phyloP scores from a whole-genome alignment of 2,888 invertebrate genomes.

The Criorhina ranunculi region DNA sequence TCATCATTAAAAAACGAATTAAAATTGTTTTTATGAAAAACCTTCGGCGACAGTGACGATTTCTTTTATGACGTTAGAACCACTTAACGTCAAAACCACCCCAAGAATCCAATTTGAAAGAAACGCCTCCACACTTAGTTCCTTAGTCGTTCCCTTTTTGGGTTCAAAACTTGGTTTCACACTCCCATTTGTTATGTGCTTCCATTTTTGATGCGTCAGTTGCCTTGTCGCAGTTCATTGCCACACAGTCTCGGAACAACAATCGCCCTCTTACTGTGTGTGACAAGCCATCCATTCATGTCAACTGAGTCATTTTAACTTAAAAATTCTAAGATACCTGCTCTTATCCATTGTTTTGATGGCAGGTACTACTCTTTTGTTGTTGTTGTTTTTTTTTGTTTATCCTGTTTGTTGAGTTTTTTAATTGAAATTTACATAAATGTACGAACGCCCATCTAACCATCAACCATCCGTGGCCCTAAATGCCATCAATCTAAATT shows the following conservation, averaged over 20 bases:
- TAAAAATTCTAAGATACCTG: conserved; percentile 16
- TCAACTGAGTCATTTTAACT: conserved; percentile 38
- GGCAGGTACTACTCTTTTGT: conserved; percentile 2
- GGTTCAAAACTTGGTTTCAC: conserved; percentile 42
- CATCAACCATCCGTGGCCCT: conserved; percentile 1
- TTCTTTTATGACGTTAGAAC: not conserved
- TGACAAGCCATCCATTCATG: conserved; percentile 54
- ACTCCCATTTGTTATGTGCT: conserved; percentile 42
- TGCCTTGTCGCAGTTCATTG: conserved; percentile 69
- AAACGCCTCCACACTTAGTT: conserved; percentile 42
- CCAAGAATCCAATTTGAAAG: conserved; percentile 37
- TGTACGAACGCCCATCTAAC: not conserved
- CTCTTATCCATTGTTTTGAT: conserved; percentile 11
- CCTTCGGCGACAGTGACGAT: not conserved
- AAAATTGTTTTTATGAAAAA: not conserved
- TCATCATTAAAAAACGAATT: not conserved
- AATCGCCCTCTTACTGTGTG: conserved; percentile 23
- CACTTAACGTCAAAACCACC: not conserved
- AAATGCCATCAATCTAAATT: conserved; percentile 39
- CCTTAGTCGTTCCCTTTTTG: conserved; percentile 18
- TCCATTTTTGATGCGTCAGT: conserved; percentile 30
- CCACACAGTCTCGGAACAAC: conserved; percentile 51
- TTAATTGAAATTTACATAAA: conserved; percentile 65
- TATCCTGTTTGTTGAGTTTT: conserved; percentile 24
- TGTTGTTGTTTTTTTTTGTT: conserved; percentile 9